These are phyloP conservation scores for Tachycineta bicolor DNA, from an alignment of 2,113 vertebrate genomes.

Conservation along the genomic window DNA sequence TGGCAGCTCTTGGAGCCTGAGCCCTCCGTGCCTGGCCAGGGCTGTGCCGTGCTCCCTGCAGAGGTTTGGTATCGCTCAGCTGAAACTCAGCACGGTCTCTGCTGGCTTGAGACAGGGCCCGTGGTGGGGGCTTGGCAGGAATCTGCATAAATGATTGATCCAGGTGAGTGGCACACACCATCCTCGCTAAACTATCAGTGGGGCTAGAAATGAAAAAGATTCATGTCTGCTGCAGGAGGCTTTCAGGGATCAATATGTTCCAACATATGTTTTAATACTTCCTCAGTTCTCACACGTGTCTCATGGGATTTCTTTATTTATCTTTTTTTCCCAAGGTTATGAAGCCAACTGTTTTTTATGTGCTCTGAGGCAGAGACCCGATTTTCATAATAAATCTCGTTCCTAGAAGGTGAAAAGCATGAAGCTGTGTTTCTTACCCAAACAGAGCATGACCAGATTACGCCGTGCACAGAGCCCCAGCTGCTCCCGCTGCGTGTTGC, in stretches of 20 bases:
- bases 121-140: not conserved
- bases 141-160: not conserved
- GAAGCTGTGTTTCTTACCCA: not conserved
- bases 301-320: conserved; percentile 60
- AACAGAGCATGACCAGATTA: not conserved
- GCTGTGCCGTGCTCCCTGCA: not conserved
- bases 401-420: not conserved
- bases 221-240: conserved; percentile 7
- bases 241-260: conserved; percentile 61
- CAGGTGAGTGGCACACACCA: not conserved
- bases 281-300: conserved; percentile 31
- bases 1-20: rapidly evolving
- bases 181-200: not conserved
- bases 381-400: conserved; percentile 22
- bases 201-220: not conserved
- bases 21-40: rapidly evolving
- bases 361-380: not conserved
- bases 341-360: conserved; percentile 58
- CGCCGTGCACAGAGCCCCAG: not conserved
- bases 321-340: conserved; percentile 54
- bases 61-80: rapidly evolving
- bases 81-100: rapidly evolving
- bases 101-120: not conserved
- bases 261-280: conserved; percentile 64
- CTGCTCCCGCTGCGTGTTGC: not conserved